A percentile compares a stretch with the other conserved stretches of the same genome.
These are phyloP conservation scores for Proales similis DNA, from an alignment of 1,140 invertebrate genomes.

Conservation along the genomic window DNA sequence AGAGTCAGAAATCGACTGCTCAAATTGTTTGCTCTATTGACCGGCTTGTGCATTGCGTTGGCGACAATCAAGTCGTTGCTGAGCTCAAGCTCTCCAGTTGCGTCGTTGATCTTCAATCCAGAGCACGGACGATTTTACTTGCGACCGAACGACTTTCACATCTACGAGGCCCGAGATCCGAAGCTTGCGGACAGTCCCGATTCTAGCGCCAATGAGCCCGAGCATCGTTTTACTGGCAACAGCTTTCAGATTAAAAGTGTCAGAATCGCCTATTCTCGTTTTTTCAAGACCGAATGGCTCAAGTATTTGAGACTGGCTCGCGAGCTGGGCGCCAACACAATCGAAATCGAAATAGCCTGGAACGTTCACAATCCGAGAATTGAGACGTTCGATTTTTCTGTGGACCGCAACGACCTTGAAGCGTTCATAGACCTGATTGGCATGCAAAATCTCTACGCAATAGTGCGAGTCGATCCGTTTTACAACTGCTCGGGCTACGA, in stretches of 20 bases:
- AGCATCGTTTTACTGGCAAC: too few species aligned
- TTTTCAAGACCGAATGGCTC: constrained; percentile 12
- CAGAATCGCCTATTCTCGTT: constrained; percentile 13
- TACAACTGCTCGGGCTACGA: constrained; percentile 29
- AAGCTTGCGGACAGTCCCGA: too few species aligned
- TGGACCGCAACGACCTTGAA: constrained; percentile 4
- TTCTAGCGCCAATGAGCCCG: too few species aligned
- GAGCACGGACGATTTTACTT: too few species aligned
- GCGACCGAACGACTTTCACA: too few species aligned
- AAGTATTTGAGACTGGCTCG: neutral
- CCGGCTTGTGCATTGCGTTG: too few species aligned
- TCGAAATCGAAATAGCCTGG: constrained; percentile 34
- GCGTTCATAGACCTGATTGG: constrained; percentile 20
- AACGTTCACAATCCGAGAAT: constrained; percentile 3
- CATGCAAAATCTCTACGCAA: neutral
- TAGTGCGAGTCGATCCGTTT: constrained; percentile 17
- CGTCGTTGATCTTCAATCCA: too few species aligned
- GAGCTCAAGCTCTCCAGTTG: too few species aligned
- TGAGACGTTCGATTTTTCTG: constrained; percentile 1
- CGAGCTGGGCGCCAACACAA: constrained; percentile 17
- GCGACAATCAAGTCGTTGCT: too few species aligned
- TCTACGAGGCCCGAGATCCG: too few species aligned
- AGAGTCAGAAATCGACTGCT: too few species aligned
- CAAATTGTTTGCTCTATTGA: too few species aligned
- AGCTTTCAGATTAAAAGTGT: constrained; percentile 33